Evolutionary conservation across 1,140 invertebrate species (phyloP), one percentile per base, ranked within the genome.

Genomic region (Drosophila lini): DNA sequence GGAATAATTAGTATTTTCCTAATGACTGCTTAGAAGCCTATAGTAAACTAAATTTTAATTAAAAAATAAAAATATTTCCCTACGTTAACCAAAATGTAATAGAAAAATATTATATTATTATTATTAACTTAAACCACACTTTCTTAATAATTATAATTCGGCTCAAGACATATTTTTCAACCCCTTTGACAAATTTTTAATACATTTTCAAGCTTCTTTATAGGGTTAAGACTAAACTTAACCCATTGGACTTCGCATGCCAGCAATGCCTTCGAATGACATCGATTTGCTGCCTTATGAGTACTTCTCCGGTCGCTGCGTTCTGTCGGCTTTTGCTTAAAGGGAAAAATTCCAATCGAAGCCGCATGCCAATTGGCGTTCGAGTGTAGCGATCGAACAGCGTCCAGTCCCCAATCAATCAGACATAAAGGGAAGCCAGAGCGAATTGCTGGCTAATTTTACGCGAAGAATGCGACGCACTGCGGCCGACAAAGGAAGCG

Each of bases 401-500:
- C 16, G 13, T 32, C 48, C 48, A 25, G 44, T 55, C 50, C 57
- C 71, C 47, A 85, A 85, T 85, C 81, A 81, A 85, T 85, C 69
- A 50, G 45, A 68, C 58, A 28, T 47, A 64, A 47, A 52, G 52
- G 77, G 78, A 73, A 78, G 78, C 78, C 60, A 65, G 60, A 74
- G 78, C 78, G 64, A 85, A 86, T 85, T 81, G 64, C 78, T 42
- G 45, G 82, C 74, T 86, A 86, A 81, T 81, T 81, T 81, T 44
- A 34, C 70, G 81, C 77, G 56, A 78, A 75, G 65, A 85, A 86
- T 85, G 78, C 44, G 41, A 9, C 22, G 44, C 50, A 56, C 25
- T 44, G 73, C 47, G 31, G 13, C 67, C 82, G 53, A 65, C 62
- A 77, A 81, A 85, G 74, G 81, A 86, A 78, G 68, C 74, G 53